Evolutionary conservation across 2,888 invertebrate genomes (phyloP), one percentile per base, ranked within the genome.

Genomic region (Tenthredo distinguenda): DNA sequence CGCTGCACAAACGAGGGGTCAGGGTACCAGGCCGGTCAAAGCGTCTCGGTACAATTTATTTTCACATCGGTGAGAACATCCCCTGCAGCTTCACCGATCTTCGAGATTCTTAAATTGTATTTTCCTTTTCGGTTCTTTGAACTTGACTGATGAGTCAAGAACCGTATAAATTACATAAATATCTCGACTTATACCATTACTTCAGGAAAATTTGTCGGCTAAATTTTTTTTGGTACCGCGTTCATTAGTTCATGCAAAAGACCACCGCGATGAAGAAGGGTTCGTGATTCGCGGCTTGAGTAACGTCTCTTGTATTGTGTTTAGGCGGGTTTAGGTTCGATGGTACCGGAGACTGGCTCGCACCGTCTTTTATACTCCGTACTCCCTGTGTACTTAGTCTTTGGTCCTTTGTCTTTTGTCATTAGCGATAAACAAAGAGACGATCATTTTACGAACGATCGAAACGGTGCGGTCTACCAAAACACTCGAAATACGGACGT

Each of bases 371-470:
- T 47, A 26, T 47, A 43, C 74, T 43, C 40, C 21, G 40, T n/a
- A 34, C 72, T 71, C n/a, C 1, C 18, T 72, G 40, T 37, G 40
- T 74, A 74, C 43, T 74, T 18, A 31, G 65, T 83, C 68, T 68
- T 83, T 83, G 31, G 68, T 83, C 71, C 62, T 68, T 71, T 83
- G 47, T 68, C 83, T 83, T 68, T 83, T 83, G 83, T 83, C 68
- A 83, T 83, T 83, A 83, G 34, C 68, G 26, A 65, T 62, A 68
- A 40, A 58, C 79, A 79, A 85, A 85, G 65, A 77, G 76, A 68
- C 81, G 76, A 85, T 85, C 85, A 74, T 79, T 79, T 85, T 85
- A 65, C 85, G 40, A 47, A 43, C 79, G 62, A 85, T 85, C 77
- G 76, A 50, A 79, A 65, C 34, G 31, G 79, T 15, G 83, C 37